phyloP scores from a whole-genome alignment of 2,888 invertebrate species.

The Drosophila gaucha region DNA sequence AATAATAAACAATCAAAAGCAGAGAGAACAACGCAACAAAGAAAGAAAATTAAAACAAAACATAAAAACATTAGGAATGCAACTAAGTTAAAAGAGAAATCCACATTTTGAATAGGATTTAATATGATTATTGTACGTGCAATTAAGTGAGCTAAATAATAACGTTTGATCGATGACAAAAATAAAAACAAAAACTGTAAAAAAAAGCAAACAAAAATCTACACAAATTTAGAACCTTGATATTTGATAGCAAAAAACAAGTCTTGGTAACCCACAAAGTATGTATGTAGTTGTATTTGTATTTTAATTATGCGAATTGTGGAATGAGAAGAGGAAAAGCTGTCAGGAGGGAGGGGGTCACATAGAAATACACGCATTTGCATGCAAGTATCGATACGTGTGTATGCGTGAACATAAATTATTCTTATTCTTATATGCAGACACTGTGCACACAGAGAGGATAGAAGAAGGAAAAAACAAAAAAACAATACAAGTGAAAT shows the following conservation, averaged over 20 bases:
- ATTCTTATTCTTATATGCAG: constrained; percentile 17
- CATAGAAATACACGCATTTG: neutral
- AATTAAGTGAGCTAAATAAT: constrained; percentile 59
- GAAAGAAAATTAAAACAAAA: neutral
- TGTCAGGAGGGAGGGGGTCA: neutral
- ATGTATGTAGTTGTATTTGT: constrained; percentile 60
- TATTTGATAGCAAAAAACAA: constrained; percentile 20
- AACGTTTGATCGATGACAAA: constrained; percentile 18
- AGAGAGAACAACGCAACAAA: constrained; percentile 39
- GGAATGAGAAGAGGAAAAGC: neutral
- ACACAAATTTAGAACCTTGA: constrained; percentile 20
- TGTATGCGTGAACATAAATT: constrained; percentile 19
- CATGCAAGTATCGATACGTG: constrained; percentile 10
- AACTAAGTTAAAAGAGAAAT: constrained; percentile 19
- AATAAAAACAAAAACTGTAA: constrained; percentile 24
- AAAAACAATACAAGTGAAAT: constrained; percentile 3
- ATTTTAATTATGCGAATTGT: constrained; percentile 39
- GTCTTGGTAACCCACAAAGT: constrained; percentile 34
- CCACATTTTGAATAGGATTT: constrained; percentile 40
- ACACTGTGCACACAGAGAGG: constrained; percentile 13
- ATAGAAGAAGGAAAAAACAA: neutral
- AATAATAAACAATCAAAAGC: constrained; percentile 32
- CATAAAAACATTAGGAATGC: constrained; percentile 7
- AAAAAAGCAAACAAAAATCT: constrained; percentile 6
- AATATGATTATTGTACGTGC: constrained; percentile 57